Percentiles rank a stretch among this genome's conserved stretches.
Conservation (phyloP, 2,797 vertebrate species). For the Cirrhinus molitorella region DNA sequence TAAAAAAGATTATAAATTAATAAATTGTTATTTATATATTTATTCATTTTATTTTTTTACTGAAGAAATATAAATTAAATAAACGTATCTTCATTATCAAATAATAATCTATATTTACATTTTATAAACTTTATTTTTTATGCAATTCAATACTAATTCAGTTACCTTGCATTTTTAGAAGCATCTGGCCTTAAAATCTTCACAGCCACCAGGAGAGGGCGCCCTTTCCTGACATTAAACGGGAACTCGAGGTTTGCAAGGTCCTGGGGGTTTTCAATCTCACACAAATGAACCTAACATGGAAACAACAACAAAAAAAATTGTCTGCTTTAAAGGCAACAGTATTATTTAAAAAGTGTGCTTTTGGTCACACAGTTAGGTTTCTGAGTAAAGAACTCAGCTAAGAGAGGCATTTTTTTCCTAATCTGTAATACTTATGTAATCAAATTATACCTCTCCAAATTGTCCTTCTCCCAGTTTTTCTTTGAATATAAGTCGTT, state of each 20-base stretch:
- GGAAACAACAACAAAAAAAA: not conserved
- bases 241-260: constrained; percentile 87
- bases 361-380: not conserved
- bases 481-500: constrained; percentile 90
- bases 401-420: not conserved
- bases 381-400: not conserved
- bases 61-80: no score
- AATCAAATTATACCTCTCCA: constrained; percentile 84
- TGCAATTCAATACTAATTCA: not conserved
- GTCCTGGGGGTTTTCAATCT: constrained; percentile 90
- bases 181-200: constrained; percentile 93
- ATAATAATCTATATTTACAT: no score
- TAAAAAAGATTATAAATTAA: not conserved
- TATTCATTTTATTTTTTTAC: no score
- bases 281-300: constrained; percentile 91
- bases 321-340: constrained; percentile 10
- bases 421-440: not conserved
- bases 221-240: constrained; percentile 88
- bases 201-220: constrained; percentile 91
- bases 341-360: not conserved
- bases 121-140: no score
- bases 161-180: constrained; percentile 93
- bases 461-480: constrained; percentile 96
- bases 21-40: not conserved
- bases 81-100: no score